These are phyloP conservation scores for Zhengitettix transpicula DNA, from an alignment of 2,888 invertebrate species.

Conservation along the genomic window DNA sequence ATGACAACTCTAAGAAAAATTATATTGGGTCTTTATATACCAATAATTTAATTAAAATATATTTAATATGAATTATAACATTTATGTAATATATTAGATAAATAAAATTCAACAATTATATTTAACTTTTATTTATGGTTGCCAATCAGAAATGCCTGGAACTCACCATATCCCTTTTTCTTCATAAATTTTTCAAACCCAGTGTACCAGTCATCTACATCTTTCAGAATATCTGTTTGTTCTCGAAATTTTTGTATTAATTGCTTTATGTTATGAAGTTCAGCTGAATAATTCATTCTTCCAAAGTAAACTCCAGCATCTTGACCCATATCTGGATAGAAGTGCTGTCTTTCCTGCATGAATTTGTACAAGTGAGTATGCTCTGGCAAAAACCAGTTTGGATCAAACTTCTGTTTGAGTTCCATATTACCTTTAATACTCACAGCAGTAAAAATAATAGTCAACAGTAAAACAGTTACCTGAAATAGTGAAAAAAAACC, in stretches of 20 bases:
- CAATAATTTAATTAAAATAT: neutral
- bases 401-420: constrained; percentile 63
- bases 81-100: too few relatives aligned
- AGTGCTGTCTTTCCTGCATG: constrained; percentile 33
- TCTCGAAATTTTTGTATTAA: constrained; percentile 35
- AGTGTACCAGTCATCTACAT: constrained; percentile 44
- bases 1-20: neutral
- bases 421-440: constrained; percentile 43
- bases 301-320: constrained; percentile 49
- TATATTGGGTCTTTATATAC: neutral
- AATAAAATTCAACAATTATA: constrained; percentile 5
- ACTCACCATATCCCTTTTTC: constrained; percentile 21
- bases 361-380: constrained; percentile 48
- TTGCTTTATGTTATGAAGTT: constrained; percentile 38
- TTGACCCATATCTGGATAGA: constrained; percentile 48
- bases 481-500: constrained; percentile 18
- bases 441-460: constrained; percentile 38
- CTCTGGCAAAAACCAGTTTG: constrained; percentile 61
- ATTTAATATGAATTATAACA: too few relatives aligned
- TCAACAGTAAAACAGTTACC: constrained; percentile 39
- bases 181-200: constrained; percentile 45
- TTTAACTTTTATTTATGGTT: too few relatives aligned
- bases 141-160: too few relatives aligned
- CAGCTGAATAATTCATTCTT: constrained; percentile 42
- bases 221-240: constrained; percentile 33